Percentiles rank a stretch among this genome's conserved stretches.
Evolutionary conservation across 2,113 vertebrate species (phyloP).

Genomic region (Cranoglanis bouderius): DNA sequence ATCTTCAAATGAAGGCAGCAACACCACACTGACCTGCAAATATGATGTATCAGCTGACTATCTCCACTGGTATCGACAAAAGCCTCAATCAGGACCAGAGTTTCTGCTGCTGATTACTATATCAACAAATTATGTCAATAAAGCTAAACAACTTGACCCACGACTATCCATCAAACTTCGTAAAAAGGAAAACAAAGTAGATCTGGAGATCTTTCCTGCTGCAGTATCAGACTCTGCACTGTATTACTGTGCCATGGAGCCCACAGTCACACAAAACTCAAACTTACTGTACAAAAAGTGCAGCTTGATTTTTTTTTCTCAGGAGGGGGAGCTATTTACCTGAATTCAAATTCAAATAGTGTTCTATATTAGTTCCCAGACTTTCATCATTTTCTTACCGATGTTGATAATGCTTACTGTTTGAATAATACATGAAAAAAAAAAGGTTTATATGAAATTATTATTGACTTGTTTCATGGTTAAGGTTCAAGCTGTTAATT

Average conservation of each 20-base stretch:
- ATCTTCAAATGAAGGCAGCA: conserved; percentile 1
- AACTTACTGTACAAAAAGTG: conserved; percentile 13
- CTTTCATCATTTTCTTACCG: neutral
- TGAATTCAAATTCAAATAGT: neutral
- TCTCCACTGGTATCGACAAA: conserved; percentile 38
- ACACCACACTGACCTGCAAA: conserved; percentile 26
- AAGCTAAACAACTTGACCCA: neutral
- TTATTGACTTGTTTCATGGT: too few species aligned
- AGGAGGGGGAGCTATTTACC: neutral
- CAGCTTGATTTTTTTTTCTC: neutral
- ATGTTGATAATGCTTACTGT: too few species aligned
- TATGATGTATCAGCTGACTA: conserved; percentile 15
- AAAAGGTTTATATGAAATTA: too few species aligned
- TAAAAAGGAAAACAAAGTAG: neutral
- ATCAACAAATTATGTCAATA: neutral
- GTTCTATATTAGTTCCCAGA: neutral
- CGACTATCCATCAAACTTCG: conserved; percentile 1
- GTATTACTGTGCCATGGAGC: too few species aligned
- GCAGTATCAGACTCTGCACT: conserved; percentile 40
- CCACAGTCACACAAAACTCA: conserved; percentile 33
- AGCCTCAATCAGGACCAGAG: conserved; percentile 21
- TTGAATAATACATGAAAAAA: too few species aligned
- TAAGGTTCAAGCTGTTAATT: too few species aligned
- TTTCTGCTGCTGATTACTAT: conserved; percentile 3
- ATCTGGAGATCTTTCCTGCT: conserved; percentile 32